phyloP scores from a whole-genome alignment of 2,113 vertebrate genomes.

The Daboia siamensis region DNA sequence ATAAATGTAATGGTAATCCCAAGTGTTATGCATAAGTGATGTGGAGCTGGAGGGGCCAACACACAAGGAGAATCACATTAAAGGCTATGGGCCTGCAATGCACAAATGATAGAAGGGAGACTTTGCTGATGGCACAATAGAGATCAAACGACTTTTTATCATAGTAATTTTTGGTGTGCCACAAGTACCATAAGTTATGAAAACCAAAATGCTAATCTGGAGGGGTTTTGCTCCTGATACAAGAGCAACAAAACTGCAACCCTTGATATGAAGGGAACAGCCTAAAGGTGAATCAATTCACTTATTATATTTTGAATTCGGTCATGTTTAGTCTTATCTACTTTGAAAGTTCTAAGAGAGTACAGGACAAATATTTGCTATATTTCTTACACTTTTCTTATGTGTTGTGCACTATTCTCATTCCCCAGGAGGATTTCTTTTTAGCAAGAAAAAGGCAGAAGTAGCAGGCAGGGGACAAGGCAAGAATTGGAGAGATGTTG shows the following conservation, averaged over 20 bases:
- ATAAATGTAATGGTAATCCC: background rate
- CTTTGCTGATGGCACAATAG: background rate
- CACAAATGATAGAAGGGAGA: background rate
- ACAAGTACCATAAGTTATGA: background rate
- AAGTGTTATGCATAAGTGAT: background rate
- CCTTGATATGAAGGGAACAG: background rate
- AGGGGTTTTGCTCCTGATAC: background rate
- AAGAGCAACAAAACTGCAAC: background rate
- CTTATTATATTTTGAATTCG: background rate
- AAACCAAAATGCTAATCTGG: background rate
- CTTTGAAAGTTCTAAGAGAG: background rate
- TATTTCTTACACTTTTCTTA: background rate
- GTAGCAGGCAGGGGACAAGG: background rate
- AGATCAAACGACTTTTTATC: background rate
- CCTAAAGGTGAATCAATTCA: background rate
- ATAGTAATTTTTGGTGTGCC: background rate
- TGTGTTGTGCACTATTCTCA: background rate
- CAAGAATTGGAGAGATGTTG: background rate
- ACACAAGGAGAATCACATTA: background rate
- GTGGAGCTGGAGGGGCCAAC: background rate
- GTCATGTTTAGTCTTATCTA: background rate
- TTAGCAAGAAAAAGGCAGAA: background rate
- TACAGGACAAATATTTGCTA: background rate
- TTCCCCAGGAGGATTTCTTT: background rate
- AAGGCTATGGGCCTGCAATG: background rate